A percentile compares a stretch with the other conserved stretches of the same genome.
Conservation (phyloP, 2,113 vertebrate genomes). For the Prochilodus magdalenae region DNA sequence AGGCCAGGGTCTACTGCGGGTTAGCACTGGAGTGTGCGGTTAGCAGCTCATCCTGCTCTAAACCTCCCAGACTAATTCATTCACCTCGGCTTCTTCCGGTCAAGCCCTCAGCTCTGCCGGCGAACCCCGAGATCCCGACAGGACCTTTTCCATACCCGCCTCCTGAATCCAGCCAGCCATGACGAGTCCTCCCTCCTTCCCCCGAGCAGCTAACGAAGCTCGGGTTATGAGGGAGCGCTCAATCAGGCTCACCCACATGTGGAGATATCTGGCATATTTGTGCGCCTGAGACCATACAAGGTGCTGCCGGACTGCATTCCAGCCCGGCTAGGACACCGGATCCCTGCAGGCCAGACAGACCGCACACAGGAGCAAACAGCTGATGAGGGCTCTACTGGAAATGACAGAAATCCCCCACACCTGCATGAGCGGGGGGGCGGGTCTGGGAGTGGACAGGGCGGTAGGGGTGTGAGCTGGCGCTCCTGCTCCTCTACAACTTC, state of each 20-base stretch:
- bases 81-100: too few species aligned
- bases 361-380: background rate
- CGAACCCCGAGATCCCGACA: too few species aligned
- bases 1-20: too few species aligned
- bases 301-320: constrained; percentile 16
- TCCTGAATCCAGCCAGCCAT: background rate
- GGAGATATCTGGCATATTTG: constrained; percentile 15
- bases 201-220: background rate
- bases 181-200: too few species aligned
- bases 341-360: constrained; percentile 30
- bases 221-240: background rate
- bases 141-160: too few species aligned
- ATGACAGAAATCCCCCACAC: background rate
- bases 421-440: background rate
- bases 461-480: too few species aligned
- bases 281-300: constrained; percentile 34
- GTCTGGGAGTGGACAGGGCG: background rate
- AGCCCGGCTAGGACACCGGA: constrained; percentile 16
- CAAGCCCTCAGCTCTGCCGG: too few species aligned
- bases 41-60: too few species aligned
- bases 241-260: constrained; percentile 8
- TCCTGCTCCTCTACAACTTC: too few species aligned
- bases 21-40: too few species aligned
- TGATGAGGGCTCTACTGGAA: background rate
- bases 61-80: too few species aligned